A percentile compares a stretch with the other conserved stretches of the same genome.
Conservation (phyloP, 2,113 vertebrate species). For the pig (Sus scrofa) region DNA sequence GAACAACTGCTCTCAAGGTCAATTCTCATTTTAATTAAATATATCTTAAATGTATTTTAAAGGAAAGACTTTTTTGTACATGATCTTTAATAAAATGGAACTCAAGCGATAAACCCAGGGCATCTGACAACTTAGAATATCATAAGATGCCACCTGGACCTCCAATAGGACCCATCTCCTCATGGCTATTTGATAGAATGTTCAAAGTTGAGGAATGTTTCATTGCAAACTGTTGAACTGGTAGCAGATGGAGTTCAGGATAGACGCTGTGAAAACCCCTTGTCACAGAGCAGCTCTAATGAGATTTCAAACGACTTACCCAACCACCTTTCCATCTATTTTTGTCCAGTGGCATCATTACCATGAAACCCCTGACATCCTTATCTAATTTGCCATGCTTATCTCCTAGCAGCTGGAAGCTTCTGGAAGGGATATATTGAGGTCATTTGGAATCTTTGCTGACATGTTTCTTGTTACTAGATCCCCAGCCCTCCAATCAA, state of each 20-base stretch:
- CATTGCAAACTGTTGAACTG: neutral
- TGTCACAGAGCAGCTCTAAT: neutral
- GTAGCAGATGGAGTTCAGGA: neutral
- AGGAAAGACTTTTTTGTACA: neutral
- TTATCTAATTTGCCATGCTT: neutral
- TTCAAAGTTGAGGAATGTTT: neutral
- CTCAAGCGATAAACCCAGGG: neutral
- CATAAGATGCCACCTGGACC: neutral
- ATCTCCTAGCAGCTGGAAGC: neutral
- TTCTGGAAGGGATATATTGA: neutral
- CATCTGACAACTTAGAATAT: neutral
- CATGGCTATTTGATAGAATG: neutral
- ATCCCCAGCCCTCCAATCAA: neutral
- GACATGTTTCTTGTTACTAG: neutral
- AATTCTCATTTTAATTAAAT: neutral
- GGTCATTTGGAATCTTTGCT: neutral
- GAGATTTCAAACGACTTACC: neutral
- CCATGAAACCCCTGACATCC: neutral
- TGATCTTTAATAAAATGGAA: neutral
- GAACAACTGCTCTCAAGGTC: constrained; percentile 10
- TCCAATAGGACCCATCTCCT: neutral
- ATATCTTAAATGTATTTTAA: neutral
- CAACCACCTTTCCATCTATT: neutral
- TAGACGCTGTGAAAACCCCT: neutral
- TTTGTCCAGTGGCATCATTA: neutral